phyloP scores from a whole-genome alignment of 2,888 invertebrate genomes.

The Ommatoiulus sabulosus region DNA sequence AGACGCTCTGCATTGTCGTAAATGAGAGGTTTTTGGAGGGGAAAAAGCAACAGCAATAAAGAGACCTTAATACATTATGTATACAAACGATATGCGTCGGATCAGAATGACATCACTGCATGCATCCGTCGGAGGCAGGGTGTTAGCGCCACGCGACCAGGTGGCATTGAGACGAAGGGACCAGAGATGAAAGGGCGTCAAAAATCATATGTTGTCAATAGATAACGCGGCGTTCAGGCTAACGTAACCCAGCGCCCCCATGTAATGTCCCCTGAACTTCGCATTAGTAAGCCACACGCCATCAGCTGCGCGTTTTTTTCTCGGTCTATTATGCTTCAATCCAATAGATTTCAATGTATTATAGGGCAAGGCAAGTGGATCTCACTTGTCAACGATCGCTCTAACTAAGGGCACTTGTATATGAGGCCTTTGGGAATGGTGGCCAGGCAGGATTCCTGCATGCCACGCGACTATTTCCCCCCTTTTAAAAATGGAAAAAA shows the following conservation, averaged over 20 bases:
- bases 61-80: conserved; percentile 36
- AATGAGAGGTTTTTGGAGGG: conserved; percentile 1
- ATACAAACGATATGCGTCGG: conserved; percentile 31
- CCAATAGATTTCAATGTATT: conserved; percentile 14
- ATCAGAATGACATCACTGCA: conserved; percentile 43
- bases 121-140: conserved; percentile 34
- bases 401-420: conserved; percentile 23
- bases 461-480: conserved; percentile 31
- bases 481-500: neutral
- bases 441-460: conserved; percentile 14
- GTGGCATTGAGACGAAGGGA: conserved; percentile 36
- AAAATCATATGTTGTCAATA: conserved; percentile 43
- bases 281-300: conserved; percentile 40
- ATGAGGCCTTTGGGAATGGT: conserved; percentile 42
- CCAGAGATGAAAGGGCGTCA: conserved; percentile 40
- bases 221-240: conserved; percentile 11
- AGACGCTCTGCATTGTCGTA: neutral
- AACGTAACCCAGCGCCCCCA: conserved; percentile 29
- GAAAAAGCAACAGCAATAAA: conserved; percentile 8
- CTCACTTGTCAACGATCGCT: conserved; percentile 22
- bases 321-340: conserved; percentile 23
- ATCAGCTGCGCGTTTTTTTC: neutral
- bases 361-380: neutral
- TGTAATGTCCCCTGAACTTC: conserved; percentile 7
- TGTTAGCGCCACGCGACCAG: conserved; percentile 40